Evolutionary conservation across 2,888 invertebrate species (phyloP), one percentile per base, ranked within the genome.

Genomic region (Dastarcus helophoroides): DNA sequence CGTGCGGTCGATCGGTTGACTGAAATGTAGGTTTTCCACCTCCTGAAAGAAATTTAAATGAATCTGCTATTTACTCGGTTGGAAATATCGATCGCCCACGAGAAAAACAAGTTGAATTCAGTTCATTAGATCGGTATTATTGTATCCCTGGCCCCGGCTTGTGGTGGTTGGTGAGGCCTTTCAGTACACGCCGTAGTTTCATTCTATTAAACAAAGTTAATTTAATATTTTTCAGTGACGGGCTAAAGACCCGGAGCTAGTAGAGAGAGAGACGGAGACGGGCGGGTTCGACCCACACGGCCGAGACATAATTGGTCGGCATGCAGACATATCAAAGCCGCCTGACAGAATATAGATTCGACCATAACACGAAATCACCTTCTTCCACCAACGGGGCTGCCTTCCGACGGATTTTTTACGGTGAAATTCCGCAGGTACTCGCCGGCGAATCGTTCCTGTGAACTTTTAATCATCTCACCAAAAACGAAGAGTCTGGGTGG

Each of bases 301-400:
- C 47, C 48, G 53, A 48, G 52, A 52, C 54, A 54, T 58, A 58
- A 57, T 57, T 57, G 57, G 58, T 56, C 58, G 57, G 57, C 58
- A 54, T 46, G 44, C 43, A 47, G 47, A 46, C 48, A 51, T 48
- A 49, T 49, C 49, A 47, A 47, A 21, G 25, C 14, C 14, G 22
- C 35, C 46, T 44, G 45, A 42, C 43, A 44, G 48, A 48, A 50
- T 46, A 51, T 51, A 44, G 47, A 46, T 49, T 46, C 46, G 45
- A 46, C 48, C 47, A 44, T 47, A 36, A 41, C 43, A 44, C 38
- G 44, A 42, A 44, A 41, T 42, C 38, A 38, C 37, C 39, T 38
- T 29, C 38, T 42, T 35, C 35, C 35, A 27, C 29, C 30, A 17
- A 16, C 24, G 24, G 24, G 6, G 6, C n/a, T 6, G 6, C 24